Percentiles rank a stretch among this genome's conserved stretches.
Evolutionary conservation across 2,113 vertebrate genomes (phyloP).

Genomic region (Pteropus alecto): DNA sequence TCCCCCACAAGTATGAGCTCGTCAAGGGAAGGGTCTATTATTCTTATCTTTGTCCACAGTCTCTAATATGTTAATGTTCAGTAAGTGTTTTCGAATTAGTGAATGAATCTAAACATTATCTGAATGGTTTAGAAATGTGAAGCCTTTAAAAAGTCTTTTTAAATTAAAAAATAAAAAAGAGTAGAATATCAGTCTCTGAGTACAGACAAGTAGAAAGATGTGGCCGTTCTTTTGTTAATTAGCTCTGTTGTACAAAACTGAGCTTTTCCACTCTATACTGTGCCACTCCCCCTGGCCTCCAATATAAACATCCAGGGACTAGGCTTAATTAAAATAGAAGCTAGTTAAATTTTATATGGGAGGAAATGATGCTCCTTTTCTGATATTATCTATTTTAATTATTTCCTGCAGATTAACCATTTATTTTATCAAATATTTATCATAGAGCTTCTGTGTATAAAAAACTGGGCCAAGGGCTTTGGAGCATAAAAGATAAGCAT

Average conservation of each 20-base stretch:
- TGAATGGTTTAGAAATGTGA: background rate
- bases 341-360: background rate
- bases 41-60: background rate
- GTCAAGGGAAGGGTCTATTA: background rate
- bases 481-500: conserved; percentile 15
- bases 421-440: conserved; percentile 31
- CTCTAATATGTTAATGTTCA: background rate
- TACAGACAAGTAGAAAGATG: background rate
- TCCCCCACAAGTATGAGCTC: background rate
- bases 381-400: conserved; percentile 58
- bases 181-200: background rate
- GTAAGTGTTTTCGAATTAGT: background rate
- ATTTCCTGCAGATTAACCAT: conserved; percentile 57
- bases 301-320: background rate
- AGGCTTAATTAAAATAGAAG: background rate
- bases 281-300: background rate
- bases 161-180: background rate
- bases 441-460: background rate
- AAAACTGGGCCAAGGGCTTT: conserved; percentile 28
- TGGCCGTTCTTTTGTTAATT: background rate
- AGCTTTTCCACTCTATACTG: background rate
- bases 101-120: background rate
- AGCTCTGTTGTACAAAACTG: background rate
- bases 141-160: background rate
- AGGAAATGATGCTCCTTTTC: conserved; percentile 42